phyloP scores from a whole-genome alignment of 2,113 vertebrate genomes.

The Aythya baeri region DNA sequence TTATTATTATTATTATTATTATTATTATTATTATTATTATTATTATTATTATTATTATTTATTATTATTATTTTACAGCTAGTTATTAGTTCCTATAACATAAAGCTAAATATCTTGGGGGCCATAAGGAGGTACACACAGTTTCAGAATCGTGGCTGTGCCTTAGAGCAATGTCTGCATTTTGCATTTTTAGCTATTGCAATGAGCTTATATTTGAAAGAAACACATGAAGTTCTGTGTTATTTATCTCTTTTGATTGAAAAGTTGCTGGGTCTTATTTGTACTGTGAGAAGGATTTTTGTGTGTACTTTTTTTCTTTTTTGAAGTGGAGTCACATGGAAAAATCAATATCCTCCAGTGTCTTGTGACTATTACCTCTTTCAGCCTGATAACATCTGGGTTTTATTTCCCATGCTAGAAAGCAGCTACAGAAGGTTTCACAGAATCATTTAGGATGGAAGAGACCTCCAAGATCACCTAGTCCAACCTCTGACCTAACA shows the following conservation, averaged over 20 bases:
- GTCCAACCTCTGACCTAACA: no score
- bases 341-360: not conserved
- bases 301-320: not conserved
- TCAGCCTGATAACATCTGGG: not conserved
- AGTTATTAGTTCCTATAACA: not conserved
- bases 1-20: no score
- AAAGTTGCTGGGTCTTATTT: accelerated
- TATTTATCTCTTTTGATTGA: not conserved
- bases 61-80: not conserved
- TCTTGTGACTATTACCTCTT: not conserved
- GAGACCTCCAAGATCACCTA: no score
- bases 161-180: not conserved
- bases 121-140: accelerated
- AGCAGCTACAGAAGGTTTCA: not conserved
- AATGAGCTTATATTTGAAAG: not conserved
- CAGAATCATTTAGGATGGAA: no score
- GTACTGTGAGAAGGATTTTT: not conserved
- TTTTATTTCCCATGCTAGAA: not conserved
- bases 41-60: no score
- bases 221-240: not conserved
- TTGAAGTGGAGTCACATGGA: not conserved
- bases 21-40: not conserved
- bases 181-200: not conserved
- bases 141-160: not conserved
- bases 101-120: not conserved